These are phyloP conservation scores for Macrostomum cliftonense DNA, from an alignment of 2,888 invertebrate species.

Conservation along the genomic window DNA sequence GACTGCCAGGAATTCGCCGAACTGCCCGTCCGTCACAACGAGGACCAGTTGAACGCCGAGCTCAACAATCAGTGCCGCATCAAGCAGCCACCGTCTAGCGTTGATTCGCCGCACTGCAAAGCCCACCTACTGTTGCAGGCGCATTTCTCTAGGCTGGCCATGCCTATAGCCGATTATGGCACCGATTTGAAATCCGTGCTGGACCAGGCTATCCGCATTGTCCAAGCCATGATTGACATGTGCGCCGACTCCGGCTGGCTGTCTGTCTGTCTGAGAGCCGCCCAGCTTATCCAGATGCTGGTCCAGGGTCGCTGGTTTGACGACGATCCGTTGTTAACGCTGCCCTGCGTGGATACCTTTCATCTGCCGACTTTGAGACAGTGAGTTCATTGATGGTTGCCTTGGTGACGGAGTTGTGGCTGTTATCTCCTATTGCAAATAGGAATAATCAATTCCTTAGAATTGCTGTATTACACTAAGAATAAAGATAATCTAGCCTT, in stretches of 20 bases:
- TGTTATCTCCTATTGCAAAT: no score
- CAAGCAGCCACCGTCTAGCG: slow-evolving; percentile 51
- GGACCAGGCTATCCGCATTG: slow-evolving; percentile 78
- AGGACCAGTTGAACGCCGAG: slow-evolving; percentile 75
- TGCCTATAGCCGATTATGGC: slow-evolving; percentile 78
- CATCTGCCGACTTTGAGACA: slow-evolving; percentile 27
- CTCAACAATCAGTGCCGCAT: slow-evolving; percentile 57
- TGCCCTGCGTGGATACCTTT: slow-evolving; percentile 55
- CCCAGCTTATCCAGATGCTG: slow-evolving; percentile 60
- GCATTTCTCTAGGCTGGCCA: slow-evolving; percentile 59
- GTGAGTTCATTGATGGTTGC: no score
- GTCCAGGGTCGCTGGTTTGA: slow-evolving; percentile 72
- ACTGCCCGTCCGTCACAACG: slow-evolving; percentile 89
- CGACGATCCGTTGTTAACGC: slow-evolving; percentile 45
- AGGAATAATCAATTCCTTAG: no score
- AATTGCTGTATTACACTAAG: no score
- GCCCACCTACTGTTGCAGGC: slow-evolving; percentile 78
- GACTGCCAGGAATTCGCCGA: slow-evolving; percentile 69
- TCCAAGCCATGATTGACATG: slow-evolving; percentile 83
- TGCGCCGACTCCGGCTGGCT: slow-evolving; percentile 77
- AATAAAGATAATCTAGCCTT: no score
- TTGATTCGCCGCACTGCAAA: slow-evolving; percentile 82
- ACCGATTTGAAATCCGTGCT: slow-evolving; percentile 89
- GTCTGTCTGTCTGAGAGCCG: slow-evolving; percentile 54
- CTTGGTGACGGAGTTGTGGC: no score